phyloP scores from a whole-genome alignment of 2,888 invertebrate genomes.

The Boloria selene region DNA sequence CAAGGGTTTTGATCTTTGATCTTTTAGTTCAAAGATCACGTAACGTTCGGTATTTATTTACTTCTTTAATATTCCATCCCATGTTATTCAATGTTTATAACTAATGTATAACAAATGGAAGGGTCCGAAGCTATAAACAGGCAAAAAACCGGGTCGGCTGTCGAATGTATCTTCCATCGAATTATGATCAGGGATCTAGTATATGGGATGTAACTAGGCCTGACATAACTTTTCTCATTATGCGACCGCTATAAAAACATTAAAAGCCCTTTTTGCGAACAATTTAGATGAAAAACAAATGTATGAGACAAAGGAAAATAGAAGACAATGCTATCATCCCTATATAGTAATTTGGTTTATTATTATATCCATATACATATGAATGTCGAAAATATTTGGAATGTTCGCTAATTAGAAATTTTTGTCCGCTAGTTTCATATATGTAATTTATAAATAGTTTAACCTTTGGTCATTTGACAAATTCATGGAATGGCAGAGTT shows the following conservation, averaged over 20 bases:
- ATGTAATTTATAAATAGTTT: too few species aligned
- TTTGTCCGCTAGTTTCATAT: too few species aligned
- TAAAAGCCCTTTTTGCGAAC: not conserved
- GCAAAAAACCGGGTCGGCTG: slow-evolving; percentile 22
- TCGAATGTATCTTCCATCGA: slow-evolving; percentile 24
- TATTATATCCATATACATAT: too few species aligned
- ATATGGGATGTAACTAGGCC: slow-evolving; percentile 16
- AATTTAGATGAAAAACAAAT: not conserved
- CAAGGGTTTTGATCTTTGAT: slow-evolving; percentile 2
- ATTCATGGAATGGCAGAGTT: too few species aligned
- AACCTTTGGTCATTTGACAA: too few species aligned
- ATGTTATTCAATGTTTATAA: slow-evolving; percentile 29
- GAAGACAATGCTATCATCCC: too few species aligned
- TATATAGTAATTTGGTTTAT: too few species aligned
- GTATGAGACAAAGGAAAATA: too few species aligned
- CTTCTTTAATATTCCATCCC: slow-evolving; percentile 32
- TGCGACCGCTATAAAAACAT: slow-evolving; percentile 2
- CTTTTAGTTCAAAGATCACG: slow-evolving; percentile 21
- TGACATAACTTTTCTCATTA: slow-evolving; percentile 7
- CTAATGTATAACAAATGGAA: slow-evolving; percentile 32
- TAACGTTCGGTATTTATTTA: slow-evolving; percentile 30
- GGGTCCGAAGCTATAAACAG: slow-evolving; percentile 31
- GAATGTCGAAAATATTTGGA: too few species aligned
- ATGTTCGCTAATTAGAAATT: too few species aligned
- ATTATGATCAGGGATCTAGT: slow-evolving; percentile 25